A percentile compares a stretch with the other conserved stretches of the same genome.
Evolutionary conservation across 30 jellyfish, hydroid and myxozoan species (phyloP).

Genomic region (Clytia hemisphaerica): DNA sequence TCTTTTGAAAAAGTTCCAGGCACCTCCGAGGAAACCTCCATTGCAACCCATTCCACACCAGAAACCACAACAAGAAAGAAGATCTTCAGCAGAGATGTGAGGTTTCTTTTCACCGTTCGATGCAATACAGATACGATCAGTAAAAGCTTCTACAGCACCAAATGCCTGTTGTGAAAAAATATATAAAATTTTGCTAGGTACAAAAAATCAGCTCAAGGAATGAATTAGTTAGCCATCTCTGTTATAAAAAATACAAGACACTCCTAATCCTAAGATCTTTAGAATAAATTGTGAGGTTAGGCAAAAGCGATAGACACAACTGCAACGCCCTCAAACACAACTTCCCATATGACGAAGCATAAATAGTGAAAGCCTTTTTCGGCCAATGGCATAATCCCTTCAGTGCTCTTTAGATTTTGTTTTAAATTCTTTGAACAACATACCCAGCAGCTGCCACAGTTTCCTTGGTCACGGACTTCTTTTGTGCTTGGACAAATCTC

Average conservation of each 20-base stretch:
- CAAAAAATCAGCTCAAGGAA: background rate
- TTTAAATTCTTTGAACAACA: no score
- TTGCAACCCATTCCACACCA: slow-evolving; percentile 85
- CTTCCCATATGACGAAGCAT: no score
- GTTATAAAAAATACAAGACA: background rate
- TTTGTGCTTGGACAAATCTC: slow-evolving; percentile 55
- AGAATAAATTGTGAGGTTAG: no score
- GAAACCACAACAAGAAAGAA: slow-evolving; percentile 55
- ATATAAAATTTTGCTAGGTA: slow-evolving; percentile 20
- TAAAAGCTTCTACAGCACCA: slow-evolving; percentile 92
- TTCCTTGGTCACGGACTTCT: slow-evolving; percentile 94
- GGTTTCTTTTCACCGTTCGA: slow-evolving; percentile 40
- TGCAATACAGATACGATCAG: slow-evolving; percentile 76
- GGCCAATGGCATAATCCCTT: no score
- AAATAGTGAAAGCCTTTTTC: no score
- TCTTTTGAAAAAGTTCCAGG: slow-evolving; percentile 10
- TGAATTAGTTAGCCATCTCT: background rate
- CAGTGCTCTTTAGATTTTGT: no score
- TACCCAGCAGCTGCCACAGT: slow-evolving; percentile 98
- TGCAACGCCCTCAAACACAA: no score
- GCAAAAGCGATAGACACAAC: no score
- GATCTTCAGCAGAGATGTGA: slow-evolving; percentile 86
- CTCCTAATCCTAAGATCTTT: background rate
- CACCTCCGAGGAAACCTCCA: slow-evolving; percentile 71
- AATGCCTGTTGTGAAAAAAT: slow-evolving; percentile 72